phyloP scores from a whole-genome alignment of 1,140 invertebrate genomes.

The Hylaeus volcanicus region DNA sequence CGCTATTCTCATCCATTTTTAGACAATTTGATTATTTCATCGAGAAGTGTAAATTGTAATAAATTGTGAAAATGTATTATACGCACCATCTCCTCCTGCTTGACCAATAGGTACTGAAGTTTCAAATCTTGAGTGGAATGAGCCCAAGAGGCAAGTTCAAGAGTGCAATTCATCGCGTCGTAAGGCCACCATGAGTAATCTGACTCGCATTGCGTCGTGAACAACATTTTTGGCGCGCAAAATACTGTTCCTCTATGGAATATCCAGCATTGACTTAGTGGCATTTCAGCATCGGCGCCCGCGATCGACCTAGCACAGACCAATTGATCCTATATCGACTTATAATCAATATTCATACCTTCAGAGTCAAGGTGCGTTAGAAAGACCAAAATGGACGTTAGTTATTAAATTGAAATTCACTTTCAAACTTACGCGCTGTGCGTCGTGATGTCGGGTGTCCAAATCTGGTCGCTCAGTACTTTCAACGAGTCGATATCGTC shows the following conservation, averaged over 20 bases:
- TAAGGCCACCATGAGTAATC: constrained; percentile 75
- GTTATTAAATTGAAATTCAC: constrained; percentile 15
- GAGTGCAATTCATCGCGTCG: constrained; percentile 71
- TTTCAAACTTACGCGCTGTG: constrained; percentile 73
- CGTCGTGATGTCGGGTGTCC: constrained; percentile 77
- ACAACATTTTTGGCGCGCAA: constrained; percentile 58
- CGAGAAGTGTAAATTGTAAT: neutral
- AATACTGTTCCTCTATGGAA: constrained; percentile 48
- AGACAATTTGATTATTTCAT: constrained; percentile 3
- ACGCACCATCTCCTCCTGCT: no score
- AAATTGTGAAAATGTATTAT: no score
- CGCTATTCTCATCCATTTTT: no score
- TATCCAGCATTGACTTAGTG: constrained; percentile 55
- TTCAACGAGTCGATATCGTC: constrained; percentile 65
- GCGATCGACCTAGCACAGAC: constrained; percentile 44
- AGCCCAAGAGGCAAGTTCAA: constrained; percentile 79
- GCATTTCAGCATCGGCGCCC: constrained; percentile 24
- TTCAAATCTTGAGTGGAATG: constrained; percentile 70
- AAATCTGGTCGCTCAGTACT: constrained; percentile 72
- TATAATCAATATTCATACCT: no score
- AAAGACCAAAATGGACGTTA: no score
- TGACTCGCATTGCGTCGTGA: constrained; percentile 55
- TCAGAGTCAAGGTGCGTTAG: no score
- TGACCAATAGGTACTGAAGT: no score
- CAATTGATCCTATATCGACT: no score